A percentile compares a stretch with the other conserved stretches of the same genome.
These are phyloP conservation scores for Pan paniscus DNA, from an alignment of 2,113 vertebrate genomes.

Conservation along the genomic window DNA sequence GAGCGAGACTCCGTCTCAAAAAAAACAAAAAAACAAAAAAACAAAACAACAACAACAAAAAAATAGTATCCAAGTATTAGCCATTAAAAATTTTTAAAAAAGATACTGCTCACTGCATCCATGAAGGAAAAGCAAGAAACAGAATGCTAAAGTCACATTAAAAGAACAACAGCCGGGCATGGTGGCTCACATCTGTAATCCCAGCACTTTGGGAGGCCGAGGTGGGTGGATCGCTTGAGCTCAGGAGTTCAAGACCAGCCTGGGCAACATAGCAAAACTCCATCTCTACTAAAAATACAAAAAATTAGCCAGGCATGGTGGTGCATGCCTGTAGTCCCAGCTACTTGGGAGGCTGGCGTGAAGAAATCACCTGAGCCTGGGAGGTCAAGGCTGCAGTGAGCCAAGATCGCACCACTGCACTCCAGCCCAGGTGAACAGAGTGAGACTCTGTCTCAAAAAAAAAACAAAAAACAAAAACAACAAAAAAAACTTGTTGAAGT, in stretches of 20 bases:
- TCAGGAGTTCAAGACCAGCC: background rate
- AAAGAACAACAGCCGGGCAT: background rate
- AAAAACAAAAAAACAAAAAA: background rate
- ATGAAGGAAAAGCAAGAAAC: background rate
- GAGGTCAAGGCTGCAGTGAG: too few relatives aligned
- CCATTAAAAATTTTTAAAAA: background rate
- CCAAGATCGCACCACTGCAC: too few relatives aligned
- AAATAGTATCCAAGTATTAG: background rate
- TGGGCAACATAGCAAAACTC: background rate
- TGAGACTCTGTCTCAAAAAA: too few relatives aligned
- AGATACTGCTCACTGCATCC: background rate
- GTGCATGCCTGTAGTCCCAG: background rate
- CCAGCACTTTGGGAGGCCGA: background rate
- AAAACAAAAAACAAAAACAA: background rate
- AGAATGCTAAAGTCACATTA: background rate
- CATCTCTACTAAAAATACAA: background rate
- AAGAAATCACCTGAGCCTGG: too few relatives aligned
- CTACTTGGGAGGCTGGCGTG: background rate
- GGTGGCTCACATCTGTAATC: background rate
- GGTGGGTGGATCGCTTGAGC: background rate
- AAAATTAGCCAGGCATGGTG: background rate
- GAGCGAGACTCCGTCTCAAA: too few relatives aligned
- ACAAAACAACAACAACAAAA: too few relatives aligned
- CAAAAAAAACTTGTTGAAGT: background rate
- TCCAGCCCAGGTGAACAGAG: too few relatives aligned